Evolutionary conservation across 2,888 invertebrate genomes (phyloP), one percentile per base, ranked within the genome.

Genomic region (Nymphalis urticae): DNA sequence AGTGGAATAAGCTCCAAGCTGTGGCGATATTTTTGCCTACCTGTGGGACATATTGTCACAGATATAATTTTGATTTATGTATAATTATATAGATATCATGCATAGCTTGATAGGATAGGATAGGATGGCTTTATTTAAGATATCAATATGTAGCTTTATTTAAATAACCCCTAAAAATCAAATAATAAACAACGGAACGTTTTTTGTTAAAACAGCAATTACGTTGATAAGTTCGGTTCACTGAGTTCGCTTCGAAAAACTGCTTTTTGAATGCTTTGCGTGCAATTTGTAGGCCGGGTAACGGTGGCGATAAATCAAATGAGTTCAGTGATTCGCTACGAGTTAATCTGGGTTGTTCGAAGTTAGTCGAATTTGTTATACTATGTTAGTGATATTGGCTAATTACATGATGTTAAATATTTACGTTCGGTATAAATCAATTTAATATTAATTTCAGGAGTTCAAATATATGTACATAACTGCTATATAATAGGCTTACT

Each of bases 371-470:
- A 64, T 64, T 64, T 70, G 64, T 62, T 64, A 68, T n/a, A 88
- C 77, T 87, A 87, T 81, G 79, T 78, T 81, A 79, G 80, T 74
- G 77, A 82, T 79, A 36, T 32, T 58, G 17, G n/a, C 32, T 24
- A 32, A 36, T 54, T 24, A 54, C 54, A 24, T 24, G 21, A 54
- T 24, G 16, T 27, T 54, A 24, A 16, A 54, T 16, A 24, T 54
- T 21, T 17, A 6, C 54, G 5, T 27, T 16, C 19, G 19, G 4
- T 19, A 21, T 51, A 10, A 42, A 13, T 42, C 42, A 42, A 4
- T 13, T 42, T 42, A 13, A 42, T 3, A 42, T 42, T 42, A 13
- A 42, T 42, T 42, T 42, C 42, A 13, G 10, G 0, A 42, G 42
- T 4, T 42, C 2, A 42, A 42, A 42, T 6, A 32, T 32, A 32